phyloP scores from a whole-genome alignment of 2,888 invertebrate species.

The Diloba caeruleocephala region DNA sequence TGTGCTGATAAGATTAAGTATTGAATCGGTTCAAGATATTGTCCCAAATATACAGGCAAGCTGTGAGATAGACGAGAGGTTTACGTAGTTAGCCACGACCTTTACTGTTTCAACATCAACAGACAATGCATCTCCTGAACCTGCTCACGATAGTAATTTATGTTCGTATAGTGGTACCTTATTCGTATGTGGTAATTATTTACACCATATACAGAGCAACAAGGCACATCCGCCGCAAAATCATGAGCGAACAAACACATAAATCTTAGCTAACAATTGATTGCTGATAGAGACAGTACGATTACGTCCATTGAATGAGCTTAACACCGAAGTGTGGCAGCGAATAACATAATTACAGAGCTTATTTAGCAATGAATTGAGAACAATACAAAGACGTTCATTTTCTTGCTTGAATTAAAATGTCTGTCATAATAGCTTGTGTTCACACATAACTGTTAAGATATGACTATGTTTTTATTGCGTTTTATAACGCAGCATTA shows the following conservation, averaged over 20 bases:
- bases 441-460: neutral
- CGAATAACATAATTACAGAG: constrained; percentile 15
- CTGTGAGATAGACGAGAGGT: no score
- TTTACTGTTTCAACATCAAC: neutral
- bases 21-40: no score
- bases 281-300: constrained; percentile 17
- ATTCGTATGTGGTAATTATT: constrained; percentile 41
- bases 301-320: constrained; percentile 20
- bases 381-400: neutral
- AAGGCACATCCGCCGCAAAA: constrained; percentile 15
- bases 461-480: neutral
- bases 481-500: neutral
- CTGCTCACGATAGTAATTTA: constrained; percentile 11
- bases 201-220: constrained; percentile 8
- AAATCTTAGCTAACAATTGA: constrained; percentile 35
- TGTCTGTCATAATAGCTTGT: neutral
- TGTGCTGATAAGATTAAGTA: no score
- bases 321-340: constrained; percentile 15
- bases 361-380: constrained; percentile 13
- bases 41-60: no score
- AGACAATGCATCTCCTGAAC: constrained; percentile 4
- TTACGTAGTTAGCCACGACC: neutral
- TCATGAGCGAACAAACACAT: constrained; percentile 27
- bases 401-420: neutral
- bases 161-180: constrained; percentile 22